phyloP scores from a whole-genome alignment of 2,113 vertebrate species.

The Xenus cinereus region DNA sequence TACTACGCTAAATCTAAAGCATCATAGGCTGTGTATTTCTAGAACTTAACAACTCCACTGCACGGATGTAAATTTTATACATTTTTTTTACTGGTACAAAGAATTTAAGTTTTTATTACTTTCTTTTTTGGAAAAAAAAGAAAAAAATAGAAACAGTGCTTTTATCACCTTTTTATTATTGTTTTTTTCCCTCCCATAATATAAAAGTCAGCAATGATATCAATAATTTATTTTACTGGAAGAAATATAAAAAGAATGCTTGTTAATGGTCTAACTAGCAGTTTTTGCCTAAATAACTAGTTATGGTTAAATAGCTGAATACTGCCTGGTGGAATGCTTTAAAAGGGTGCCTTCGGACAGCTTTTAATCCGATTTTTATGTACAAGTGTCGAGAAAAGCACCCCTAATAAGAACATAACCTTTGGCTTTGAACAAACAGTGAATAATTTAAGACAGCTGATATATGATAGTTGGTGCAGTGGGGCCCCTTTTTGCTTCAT shows the following conservation, averaged over 20 bases:
- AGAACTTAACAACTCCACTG: conserved; percentile 93
- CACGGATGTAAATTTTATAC: conserved; percentile 94
- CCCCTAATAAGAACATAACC: conserved; percentile 80
- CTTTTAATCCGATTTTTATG: conserved; percentile 76
- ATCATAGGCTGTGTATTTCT: conserved; percentile 88
- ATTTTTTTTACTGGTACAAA: conserved; percentile 85
- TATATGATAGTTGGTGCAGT: conserved; percentile 77
- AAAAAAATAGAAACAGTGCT: conserved; percentile 91
- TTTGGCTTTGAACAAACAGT: conserved; percentile 89
- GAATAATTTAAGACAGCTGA: conserved; percentile 81
- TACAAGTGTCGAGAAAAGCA: conserved; percentile 73
- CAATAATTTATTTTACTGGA: conserved; percentile 93
- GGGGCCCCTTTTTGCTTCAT: conserved; percentile 77
- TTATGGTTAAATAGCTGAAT: conserved; percentile 84
- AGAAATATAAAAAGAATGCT: conserved; percentile 93
- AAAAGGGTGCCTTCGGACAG: conserved; percentile 76
- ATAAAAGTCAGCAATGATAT: conserved; percentile 96
- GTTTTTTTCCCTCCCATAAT: conserved; percentile 88
- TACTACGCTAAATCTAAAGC: conserved; percentile 94
- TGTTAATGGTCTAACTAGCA: conserved; percentile 85
- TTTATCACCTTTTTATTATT: conserved; percentile 84
- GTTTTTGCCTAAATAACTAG: conserved; percentile 82
- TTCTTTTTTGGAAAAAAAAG: conserved; percentile 85
- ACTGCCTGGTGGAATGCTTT: conserved; percentile 82
- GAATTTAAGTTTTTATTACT: conserved; percentile 86